These are phyloP conservation scores for Ethmia dodecea DNA, from an alignment of 2,888 invertebrate species.

Conservation along the genomic window DNA sequence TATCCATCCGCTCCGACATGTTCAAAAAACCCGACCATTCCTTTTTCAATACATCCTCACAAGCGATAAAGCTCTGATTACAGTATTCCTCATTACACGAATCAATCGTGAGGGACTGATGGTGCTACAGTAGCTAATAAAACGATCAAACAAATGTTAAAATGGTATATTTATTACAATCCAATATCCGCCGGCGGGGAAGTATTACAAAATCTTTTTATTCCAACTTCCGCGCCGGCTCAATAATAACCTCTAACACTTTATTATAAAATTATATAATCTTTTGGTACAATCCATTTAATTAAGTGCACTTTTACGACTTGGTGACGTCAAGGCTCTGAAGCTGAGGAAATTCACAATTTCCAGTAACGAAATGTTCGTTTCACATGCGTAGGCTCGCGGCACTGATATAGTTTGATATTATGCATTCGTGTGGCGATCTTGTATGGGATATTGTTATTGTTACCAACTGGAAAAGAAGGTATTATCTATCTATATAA, in stretches of 20 bases:
- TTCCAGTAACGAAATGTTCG: slow-evolving; percentile 33
- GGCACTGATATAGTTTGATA: slow-evolving; percentile 8
- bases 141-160: slow-evolving; percentile 59
- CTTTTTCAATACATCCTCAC: no score
- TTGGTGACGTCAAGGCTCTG: slow-evolving; percentile 52
- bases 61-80: no score
- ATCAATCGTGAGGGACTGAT: no score
- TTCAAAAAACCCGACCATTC: no score
- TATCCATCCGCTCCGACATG: no score
- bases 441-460: background rate
- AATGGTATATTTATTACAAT: slow-evolving; percentile 78
- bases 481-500: background rate
- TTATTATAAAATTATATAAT: slow-evolving; percentile 75
- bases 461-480: background rate
- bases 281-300: slow-evolving; percentile 71
- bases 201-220: slow-evolving; percentile 68
- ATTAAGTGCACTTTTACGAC: slow-evolving; percentile 73
- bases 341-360: slow-evolving; percentile 61
- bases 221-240: slow-evolving; percentile 49
- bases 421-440: slow-evolving; percentile 4
- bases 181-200: slow-evolving; percentile 61
- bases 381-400: background rate
- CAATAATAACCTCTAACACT: slow-evolving; percentile 64
- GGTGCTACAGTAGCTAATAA: no score
- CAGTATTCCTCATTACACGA: no score